These are phyloP conservation scores for Diachasmimorpha longicaudata DNA, from an alignment of 1,140 invertebrate species.

Conservation along the genomic window DNA sequence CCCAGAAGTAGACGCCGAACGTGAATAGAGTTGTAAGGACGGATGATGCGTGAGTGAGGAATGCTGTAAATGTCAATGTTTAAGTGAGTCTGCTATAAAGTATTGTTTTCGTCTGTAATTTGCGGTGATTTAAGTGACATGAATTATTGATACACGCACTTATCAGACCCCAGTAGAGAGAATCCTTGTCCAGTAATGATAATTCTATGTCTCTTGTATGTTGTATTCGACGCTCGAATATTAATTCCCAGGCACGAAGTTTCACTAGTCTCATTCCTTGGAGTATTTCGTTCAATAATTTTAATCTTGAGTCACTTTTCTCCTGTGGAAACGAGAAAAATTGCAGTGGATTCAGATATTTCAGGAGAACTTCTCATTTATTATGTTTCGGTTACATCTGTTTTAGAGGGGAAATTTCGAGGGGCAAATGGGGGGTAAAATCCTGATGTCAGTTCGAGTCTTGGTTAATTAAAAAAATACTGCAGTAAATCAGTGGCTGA, in stretches of 20 bases:
- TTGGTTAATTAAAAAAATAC: too few species aligned
- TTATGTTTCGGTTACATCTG: too few species aligned
- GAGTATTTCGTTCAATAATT: constrained; percentile 79
- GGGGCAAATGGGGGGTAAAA: too few species aligned
- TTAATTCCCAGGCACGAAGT: constrained; percentile 81
- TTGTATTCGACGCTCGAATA: constrained; percentile 73
- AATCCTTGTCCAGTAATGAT: constrained; percentile 74
- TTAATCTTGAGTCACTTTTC: constrained; percentile 76
- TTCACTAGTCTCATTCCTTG: constrained; percentile 84
- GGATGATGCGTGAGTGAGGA: constrained; percentile 76
- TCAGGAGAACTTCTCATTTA: too few species aligned
- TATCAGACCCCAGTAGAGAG: constrained; percentile 76
- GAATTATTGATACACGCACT: constrained; percentile 63
- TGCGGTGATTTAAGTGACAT: constrained; percentile 15
- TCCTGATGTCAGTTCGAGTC: too few species aligned
- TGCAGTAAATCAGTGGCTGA: too few species aligned
- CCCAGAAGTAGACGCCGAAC: constrained; percentile 69
- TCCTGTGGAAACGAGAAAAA: constrained; percentile 56
- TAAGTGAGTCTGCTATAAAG: constrained; percentile 17
- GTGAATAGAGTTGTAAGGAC: constrained; percentile 77
- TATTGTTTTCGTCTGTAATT: constrained; percentile 7
- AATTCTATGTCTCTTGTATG: constrained; percentile 74
- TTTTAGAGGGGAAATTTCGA: too few species aligned
- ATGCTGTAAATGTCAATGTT: constrained; percentile 65
- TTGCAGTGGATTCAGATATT: neutral